Evolutionary conservation across 2,797 vertebrate genomes (phyloP), one percentile per base, ranked within the genome.

Genomic region (Leucoraja ocellata): DNA sequence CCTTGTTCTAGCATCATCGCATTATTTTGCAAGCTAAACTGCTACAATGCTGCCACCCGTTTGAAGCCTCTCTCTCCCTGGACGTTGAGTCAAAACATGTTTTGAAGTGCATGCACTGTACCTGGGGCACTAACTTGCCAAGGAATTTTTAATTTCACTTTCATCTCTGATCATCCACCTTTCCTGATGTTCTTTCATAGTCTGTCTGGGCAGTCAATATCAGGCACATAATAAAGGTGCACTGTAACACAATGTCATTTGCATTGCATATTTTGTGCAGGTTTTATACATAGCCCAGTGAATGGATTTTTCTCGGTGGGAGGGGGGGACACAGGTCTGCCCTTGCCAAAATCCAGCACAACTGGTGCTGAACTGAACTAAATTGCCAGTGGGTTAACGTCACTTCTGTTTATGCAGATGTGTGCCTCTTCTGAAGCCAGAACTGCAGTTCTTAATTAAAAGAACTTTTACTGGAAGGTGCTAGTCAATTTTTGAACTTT

Each of bases 21-120:
- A 96, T 98, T 97, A 92, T 97, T 96, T 97, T 96, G 97, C 97
- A 96, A 96, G 96, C 97, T 98, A 98, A 98, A 97, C 97, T 97
- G 97, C 97, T 97, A 96, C 98, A 96, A 97, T 98, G 96, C 97
- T 96, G 97, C 98, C 97, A 97, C 97, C 96, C 96, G 96, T 97
- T 65, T 95, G 96, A 97, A 96, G 94, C 96, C 90, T 97, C 97
- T 97, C 97, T 96, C 94, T 96, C 95, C 95, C 97, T 96, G 96
- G 97, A 97, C 96, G 96, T 96, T 96, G 84, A 88, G 71, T 92
- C 90, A 74, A 92, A 92, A 96, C 97, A 96, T 96, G 96, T 76
- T 39, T 96, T 96, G 95, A 98, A 97, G 97, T 97, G 97, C 95
- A 95, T 96, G 95, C 97, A 96, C 96, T 95, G 95, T 97, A 96